Evolutionary conservation across 2,797 vertebrate species (phyloP).

Genomic region (Cygnus olor): DNA sequence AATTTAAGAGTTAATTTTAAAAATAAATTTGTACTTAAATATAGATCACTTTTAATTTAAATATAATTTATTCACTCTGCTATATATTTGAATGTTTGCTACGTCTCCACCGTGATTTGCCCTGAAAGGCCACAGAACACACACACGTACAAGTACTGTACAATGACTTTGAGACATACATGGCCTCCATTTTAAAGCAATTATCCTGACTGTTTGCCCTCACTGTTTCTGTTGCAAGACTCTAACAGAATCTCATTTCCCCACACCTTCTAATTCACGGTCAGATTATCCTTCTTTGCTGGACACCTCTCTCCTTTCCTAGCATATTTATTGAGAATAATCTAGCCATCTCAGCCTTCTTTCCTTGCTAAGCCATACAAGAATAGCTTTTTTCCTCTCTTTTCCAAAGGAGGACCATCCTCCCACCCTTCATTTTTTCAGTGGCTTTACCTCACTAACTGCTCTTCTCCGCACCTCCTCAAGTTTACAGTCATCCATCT

Average conservation of each 20-base stretch:
- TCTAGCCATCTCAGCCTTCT: neutral
- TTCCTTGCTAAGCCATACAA: neutral
- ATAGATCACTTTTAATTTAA: neutral
- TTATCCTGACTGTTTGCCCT: neutral
- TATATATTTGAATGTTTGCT: neutral
- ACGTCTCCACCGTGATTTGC: neutral
- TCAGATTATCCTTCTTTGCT: neutral
- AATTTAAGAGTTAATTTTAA: neutral
- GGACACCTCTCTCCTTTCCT: neutral
- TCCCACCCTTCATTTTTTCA: neutral
- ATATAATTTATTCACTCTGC: neutral
- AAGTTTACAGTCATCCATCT: constrained; percentile 21
- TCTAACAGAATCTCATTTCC: neutral
- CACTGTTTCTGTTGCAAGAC: neutral
- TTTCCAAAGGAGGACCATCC: neutral
- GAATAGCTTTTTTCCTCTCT: neutral
- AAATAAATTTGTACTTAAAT: neutral
- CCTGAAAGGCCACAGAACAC: neutral
- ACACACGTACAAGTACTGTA: neutral
- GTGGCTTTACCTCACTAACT: constrained; percentile 16
- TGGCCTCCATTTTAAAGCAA: neutral
- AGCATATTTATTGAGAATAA: neutral
- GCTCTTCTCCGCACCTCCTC: constrained; percentile 26
- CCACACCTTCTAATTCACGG: neutral
- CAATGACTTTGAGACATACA: neutral